phyloP scores from a whole-genome alignment of 2,888 invertebrate genomes.

The Lepidochitona cinerea region DNA sequence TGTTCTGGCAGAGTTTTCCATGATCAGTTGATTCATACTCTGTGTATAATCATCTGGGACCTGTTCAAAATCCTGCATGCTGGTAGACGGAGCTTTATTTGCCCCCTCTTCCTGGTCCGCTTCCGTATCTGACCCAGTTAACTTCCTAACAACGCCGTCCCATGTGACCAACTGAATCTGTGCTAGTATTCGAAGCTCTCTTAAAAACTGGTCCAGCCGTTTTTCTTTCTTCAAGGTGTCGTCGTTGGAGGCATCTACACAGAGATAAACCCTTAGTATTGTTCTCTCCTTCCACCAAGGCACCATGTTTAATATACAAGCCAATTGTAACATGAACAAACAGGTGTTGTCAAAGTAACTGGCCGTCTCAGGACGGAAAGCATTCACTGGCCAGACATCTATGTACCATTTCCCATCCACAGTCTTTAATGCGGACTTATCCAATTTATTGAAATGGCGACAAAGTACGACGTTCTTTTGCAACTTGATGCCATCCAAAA shows the following conservation, averaged over 20 bases:
- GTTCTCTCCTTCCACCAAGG: conserved; percentile 77
- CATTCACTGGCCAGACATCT: conserved; percentile 98
- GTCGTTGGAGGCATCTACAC: conserved; percentile 70
- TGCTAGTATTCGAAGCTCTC: conserved; percentile 89
- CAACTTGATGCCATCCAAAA: conserved; percentile 90
- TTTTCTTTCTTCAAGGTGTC: conserved; percentile 63
- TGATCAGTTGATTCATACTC: conserved; percentile 79
- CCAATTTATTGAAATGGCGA: conserved; percentile 88
- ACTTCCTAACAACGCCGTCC: conserved; percentile 69
- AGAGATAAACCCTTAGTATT: conserved; percentile 88
- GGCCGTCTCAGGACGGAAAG: conserved; percentile 85
- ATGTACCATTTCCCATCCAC: conserved; percentile 81
- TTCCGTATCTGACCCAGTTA: conserved; percentile 2
- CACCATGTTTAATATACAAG: conserved; percentile 93
- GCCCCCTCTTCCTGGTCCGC: conserved; percentile 10
- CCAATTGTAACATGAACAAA: conserved; percentile 95
- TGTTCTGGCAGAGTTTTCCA: conserved; percentile 82
- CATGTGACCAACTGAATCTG: conserved; percentile 77
- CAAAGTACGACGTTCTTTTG: conserved; percentile 96
- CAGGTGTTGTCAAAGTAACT: conserved; percentile 89
- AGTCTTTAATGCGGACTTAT: conserved; percentile 83
- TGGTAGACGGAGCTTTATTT: conserved; percentile 28
- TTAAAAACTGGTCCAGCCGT: conserved; percentile 77
- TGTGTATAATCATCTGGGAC: conserved; percentile 54
- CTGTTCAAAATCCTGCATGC: conserved; percentile 48